A percentile compares a stretch with the other conserved stretches of the same genome.
These are phyloP conservation scores for Cranoglanis bouderius DNA, from an alignment of 2,113 vertebrate species.

Conservation along the genomic window DNA sequence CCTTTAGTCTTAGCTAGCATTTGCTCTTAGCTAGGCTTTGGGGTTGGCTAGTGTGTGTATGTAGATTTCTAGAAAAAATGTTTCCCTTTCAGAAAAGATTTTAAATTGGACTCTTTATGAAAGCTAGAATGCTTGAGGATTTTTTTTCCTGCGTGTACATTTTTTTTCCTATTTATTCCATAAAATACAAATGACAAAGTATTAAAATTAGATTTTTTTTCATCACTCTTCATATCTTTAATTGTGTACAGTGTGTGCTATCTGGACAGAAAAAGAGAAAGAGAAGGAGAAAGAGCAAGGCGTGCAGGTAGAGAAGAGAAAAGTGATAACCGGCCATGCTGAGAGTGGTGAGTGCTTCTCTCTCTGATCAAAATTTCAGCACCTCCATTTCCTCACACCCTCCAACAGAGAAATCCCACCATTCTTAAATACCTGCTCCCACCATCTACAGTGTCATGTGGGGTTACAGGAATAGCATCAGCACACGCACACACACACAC, in stretches of 20 bases:
- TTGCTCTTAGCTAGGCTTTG: not conserved
- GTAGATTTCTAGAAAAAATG: not conserved
- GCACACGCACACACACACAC: too few species aligned
- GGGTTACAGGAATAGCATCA: conserved; percentile 21
- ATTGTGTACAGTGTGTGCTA: not conserved
- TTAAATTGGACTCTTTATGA: not conserved
- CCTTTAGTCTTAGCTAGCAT: not conserved
- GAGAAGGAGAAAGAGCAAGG: not conserved
- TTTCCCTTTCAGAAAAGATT: not conserved
- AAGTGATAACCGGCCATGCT: conserved; percentile 62
- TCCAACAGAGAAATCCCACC: conserved; percentile 46
- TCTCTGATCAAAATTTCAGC: conserved; percentile 63
- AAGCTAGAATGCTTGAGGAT: not conserved
- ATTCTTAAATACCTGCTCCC: conserved; percentile 35
- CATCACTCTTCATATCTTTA: not conserved
- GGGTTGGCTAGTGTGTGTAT: not conserved
- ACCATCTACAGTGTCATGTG: conserved; percentile 27
- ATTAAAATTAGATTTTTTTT: not conserved
- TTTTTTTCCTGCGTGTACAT: not conserved
- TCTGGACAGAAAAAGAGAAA: not conserved
- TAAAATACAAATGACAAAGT: not conserved
- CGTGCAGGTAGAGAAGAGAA: conserved; percentile 49
- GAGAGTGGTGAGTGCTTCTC: conserved; percentile 58
- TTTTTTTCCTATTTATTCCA: not conserved
- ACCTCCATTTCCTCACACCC: conserved; percentile 45